Percentiles rank a stretch among this genome's conserved stretches.
These are phyloP conservation scores for Aquatica leii DNA, from an alignment of 2,888 invertebrate genomes.

Conservation along the genomic window DNA sequence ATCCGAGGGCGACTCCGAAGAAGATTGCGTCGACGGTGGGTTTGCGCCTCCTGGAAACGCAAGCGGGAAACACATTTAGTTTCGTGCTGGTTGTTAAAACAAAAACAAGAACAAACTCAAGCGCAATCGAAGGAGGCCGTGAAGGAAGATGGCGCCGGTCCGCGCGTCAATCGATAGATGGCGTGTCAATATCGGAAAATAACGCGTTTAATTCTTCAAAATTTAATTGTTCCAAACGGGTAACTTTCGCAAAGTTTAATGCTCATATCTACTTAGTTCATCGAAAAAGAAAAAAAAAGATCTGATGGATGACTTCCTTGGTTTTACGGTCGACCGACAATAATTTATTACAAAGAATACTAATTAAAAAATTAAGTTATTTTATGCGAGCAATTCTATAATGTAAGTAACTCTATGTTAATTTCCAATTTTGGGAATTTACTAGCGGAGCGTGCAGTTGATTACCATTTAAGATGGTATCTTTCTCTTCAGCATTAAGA, in stretches of 20 bases:
- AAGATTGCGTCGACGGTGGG: conserved; percentile 42
- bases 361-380: conserved; percentile 49
- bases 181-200: too few species aligned
- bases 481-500: conserved; percentile 27
- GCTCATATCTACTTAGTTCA: conserved; percentile 40
- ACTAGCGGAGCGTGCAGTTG: conserved; percentile 28
- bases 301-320: conserved; percentile 46
- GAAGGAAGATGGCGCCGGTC: too few species aligned
- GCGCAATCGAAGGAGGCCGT: too few species aligned
- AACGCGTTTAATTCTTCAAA: not conserved
- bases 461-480: conserved; percentile 34
- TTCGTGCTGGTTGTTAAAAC: too few species aligned
- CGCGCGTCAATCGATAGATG: too few species aligned
- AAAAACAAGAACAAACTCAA: too few species aligned
- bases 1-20: conserved; percentile 43
- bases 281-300: conserved; percentile 33
- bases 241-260: conserved; percentile 14
- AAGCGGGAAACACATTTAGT: conserved; percentile 28
- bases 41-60: conserved; percentile 52
- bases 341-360: conserved; percentile 43
- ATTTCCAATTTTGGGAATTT: conserved; percentile 39
- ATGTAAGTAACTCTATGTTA: conserved; percentile 39
- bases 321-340: conserved; percentile 41
- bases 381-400: conserved; percentile 41
- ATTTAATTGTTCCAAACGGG: not conserved